Evolutionary conservation across 2,113 vertebrate species (phyloP).

Genomic region (Lepus timidus): DNA sequence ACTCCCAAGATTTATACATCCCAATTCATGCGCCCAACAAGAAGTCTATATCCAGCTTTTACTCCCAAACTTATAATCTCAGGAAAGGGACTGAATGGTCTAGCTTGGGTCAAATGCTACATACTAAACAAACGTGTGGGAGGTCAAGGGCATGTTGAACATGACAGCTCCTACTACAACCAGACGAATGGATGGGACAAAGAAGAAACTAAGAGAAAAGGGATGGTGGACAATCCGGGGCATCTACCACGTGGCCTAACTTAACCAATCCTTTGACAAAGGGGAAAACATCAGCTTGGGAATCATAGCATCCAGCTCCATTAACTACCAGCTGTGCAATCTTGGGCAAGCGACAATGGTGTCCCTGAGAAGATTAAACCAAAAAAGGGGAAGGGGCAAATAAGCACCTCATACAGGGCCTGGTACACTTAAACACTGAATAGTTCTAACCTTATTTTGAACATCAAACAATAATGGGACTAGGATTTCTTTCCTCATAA

Average conservation of each 20-base stretch:
- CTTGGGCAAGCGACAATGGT: neutral
- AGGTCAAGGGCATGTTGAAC: neutral
- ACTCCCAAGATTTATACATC: neutral
- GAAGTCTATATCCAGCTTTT: neutral
- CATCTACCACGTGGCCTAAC: neutral
- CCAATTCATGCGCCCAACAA: neutral
- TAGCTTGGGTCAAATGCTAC: neutral
- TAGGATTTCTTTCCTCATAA: neutral
- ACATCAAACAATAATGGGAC: neutral
- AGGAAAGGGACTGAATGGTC: neutral
- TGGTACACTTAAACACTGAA: neutral
- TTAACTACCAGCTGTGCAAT: neutral
- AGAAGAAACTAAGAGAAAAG: neutral
- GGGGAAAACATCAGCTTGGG: neutral
- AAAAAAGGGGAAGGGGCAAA: neutral
- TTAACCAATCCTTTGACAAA: neutral
- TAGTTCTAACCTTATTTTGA: neutral
- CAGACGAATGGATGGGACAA: no score
- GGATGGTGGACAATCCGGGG: neutral
- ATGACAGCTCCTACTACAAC: neutral
- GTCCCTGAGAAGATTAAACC: neutral
- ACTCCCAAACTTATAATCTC: neutral
- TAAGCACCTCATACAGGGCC: neutral
- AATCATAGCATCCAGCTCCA: neutral
- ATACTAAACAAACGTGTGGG: neutral